phyloP scores from a whole-genome alignment of 2,797 vertebrate species.

The Echeneis naucrates region DNA sequence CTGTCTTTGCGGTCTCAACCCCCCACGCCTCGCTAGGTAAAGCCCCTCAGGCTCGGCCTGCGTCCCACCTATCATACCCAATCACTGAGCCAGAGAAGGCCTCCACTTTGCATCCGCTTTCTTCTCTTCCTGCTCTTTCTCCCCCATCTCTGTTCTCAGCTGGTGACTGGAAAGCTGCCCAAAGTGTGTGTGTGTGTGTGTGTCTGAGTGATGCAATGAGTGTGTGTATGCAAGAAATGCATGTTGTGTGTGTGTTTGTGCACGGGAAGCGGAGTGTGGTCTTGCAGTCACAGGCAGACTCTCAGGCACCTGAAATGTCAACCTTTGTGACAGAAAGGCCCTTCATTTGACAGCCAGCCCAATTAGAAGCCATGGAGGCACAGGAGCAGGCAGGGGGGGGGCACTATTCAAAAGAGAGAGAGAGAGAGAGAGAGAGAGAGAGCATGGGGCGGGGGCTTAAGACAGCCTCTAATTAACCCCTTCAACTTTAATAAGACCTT shows the following conservation, averaged over 20 bases:
- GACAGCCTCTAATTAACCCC: slow-evolving; percentile 83
- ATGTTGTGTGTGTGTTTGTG: slow-evolving; percentile 26
- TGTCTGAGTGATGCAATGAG: slow-evolving; percentile 6
- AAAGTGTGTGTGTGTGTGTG: slow-evolving; percentile 22
- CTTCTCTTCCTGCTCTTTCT: slow-evolving; percentile 40
- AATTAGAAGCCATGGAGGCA: slow-evolving; percentile 78
- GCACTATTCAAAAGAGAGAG: slow-evolving; percentile 15
- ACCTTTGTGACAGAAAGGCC: slow-evolving; percentile 83
- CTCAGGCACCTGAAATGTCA: slow-evolving; percentile 88
- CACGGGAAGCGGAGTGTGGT: slow-evolving; percentile 39
- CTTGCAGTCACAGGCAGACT: slow-evolving; percentile 78
- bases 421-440: slow-evolving; percentile 4
- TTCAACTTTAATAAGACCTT: slow-evolving; percentile 83
- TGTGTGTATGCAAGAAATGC: neutral
- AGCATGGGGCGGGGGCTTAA: slow-evolving; percentile 61
- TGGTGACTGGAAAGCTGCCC: slow-evolving; percentile 60
- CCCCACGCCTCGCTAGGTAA: slow-evolving; percentile 35
- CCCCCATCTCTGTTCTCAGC: slow-evolving; percentile 48
- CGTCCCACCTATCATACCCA: slow-evolving; percentile 59
- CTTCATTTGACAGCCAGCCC: slow-evolving; percentile 83
- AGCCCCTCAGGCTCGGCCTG: slow-evolving; percentile 58
- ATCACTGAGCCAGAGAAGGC: slow-evolving; percentile 44
- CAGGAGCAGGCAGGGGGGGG: slow-evolving; percentile 50
- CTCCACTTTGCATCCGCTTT: slow-evolving; percentile 33
- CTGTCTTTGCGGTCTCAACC: slow-evolving; percentile 53